Evolutionary conservation across 2,113 vertebrate genomes (phyloP).

Genomic region (Connochaetes taurinus): DNA sequence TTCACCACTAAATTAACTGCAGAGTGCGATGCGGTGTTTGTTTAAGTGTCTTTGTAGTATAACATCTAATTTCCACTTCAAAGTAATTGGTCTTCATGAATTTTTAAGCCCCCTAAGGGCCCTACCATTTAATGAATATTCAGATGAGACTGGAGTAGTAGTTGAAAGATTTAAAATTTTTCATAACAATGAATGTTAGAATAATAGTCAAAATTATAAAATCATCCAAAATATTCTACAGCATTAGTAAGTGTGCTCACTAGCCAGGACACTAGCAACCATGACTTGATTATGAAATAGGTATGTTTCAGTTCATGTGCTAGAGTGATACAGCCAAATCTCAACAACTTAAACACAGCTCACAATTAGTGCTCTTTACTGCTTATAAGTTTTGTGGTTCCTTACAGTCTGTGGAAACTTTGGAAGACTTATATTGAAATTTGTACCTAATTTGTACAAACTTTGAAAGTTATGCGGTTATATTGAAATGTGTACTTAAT

Average conservation of each 20-base stretch:
- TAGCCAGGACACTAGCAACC: background rate
- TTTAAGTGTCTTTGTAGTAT: slow-evolving; percentile 21
- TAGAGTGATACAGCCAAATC: background rate
- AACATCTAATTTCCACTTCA: slow-evolving; percentile 43
- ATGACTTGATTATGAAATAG: background rate
- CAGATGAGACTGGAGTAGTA: background rate
- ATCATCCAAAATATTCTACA: slow-evolving; percentile 9
- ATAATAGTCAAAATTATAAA: background rate
- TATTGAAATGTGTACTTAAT: background rate
- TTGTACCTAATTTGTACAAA: background rate
- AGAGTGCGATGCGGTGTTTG: background rate
- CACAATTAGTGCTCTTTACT: background rate
- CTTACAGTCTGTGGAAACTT: background rate
- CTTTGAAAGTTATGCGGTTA: background rate
- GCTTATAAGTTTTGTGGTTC: background rate
- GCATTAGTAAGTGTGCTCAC: background rate
- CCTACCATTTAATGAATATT: slow-evolving; percentile 25
- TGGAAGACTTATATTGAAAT: background rate
- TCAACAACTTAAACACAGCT: background rate
- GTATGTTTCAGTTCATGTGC: background rate
- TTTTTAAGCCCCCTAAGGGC: background rate
- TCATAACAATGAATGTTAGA: background rate
- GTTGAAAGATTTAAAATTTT: slow-evolving; percentile 43
- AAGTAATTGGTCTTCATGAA: slow-evolving; percentile 32
- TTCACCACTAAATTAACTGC: slow-evolving; percentile 7